Evolutionary conservation across 2,888 invertebrate species (phyloP).

Genomic region (Copidosoma aretas): DNA sequence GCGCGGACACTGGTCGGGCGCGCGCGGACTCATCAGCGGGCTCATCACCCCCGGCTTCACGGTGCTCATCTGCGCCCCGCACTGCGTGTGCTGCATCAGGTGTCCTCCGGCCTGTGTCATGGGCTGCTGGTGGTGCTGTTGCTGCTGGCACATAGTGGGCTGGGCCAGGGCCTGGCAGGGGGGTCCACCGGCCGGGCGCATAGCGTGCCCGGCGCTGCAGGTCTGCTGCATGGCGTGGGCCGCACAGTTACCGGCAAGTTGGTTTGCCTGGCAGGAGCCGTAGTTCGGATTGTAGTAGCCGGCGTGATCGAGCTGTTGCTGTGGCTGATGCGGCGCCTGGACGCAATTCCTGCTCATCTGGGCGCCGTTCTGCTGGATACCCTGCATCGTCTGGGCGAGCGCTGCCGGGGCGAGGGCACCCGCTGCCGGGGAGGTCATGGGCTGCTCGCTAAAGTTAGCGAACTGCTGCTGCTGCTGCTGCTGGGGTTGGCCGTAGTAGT

Average conservation of each 20-base stretch:
- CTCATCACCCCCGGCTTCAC: constrained; percentile 44
- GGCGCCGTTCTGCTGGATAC: constrained; percentile 55
- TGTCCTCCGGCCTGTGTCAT: not conserved
- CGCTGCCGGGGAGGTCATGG: constrained; percentile 58
- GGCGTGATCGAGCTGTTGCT: constrained; percentile 41
- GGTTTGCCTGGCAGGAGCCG: constrained; percentile 54
- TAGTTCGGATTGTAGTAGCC: constrained; percentile 49
- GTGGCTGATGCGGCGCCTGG: constrained; percentile 42
- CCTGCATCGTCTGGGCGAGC: constrained; percentile 55
- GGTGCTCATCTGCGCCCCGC: constrained; percentile 51
- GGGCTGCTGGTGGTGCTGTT: constrained; percentile 62
- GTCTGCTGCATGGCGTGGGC: constrained; percentile 45
- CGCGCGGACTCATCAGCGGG: constrained; percentile 35
- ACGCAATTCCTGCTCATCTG: constrained; percentile 57
- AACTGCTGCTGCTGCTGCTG: constrained; percentile 40
- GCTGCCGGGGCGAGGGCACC: constrained; percentile 58
- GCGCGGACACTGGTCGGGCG: constrained; percentile 43
- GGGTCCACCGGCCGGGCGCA: constrained; percentile 40
- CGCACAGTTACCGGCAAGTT: constrained; percentile 41
- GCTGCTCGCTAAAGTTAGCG: constrained; percentile 58
- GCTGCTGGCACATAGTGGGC: constrained; percentile 56
- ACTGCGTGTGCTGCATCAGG: constrained; percentile 36
- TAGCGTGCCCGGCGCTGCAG: constrained; percentile 46
- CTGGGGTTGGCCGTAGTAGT: constrained; percentile 47
- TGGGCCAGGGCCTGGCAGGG: constrained; percentile 55